These are phyloP conservation scores for Tragelaphus scriptus DNA, from an alignment of 2,113 vertebrate species.

Conservation along the genomic window DNA sequence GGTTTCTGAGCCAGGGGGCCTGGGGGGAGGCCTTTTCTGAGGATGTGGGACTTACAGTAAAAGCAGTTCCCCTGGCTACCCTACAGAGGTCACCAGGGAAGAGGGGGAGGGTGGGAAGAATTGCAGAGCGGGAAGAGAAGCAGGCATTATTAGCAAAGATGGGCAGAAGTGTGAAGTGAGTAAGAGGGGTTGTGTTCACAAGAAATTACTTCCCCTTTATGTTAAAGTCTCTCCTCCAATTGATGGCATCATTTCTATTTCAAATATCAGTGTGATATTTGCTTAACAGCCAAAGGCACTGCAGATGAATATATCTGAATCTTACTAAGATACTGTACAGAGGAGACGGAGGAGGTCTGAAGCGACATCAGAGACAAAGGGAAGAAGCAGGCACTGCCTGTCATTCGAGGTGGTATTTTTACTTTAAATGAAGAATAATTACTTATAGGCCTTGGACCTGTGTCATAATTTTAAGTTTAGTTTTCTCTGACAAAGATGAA, in stretches of 20 bases:
- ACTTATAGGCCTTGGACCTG: neutral
- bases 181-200: neutral
- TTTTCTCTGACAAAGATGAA: constrained; percentile 59
- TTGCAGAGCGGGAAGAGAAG: rapidly evolving
- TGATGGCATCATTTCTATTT: constrained; percentile 74
- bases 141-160: neutral
- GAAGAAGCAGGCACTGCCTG: neutral
- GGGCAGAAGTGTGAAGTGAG: neutral
- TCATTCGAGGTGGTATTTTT: neutral
- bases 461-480: neutral
- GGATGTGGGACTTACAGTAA: neutral
- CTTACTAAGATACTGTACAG: neutral
- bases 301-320: constrained; percentile 60
- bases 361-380: neutral
- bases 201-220: constrained; percentile 64
- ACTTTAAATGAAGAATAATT: neutral
- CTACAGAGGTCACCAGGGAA: neutral
- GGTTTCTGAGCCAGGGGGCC: neutral
- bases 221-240: constrained; percentile 67
- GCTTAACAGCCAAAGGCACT: constrained; percentile 55
- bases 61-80: neutral
- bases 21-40: neutral
- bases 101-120: neutral
- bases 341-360: neutral
- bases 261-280: constrained; percentile 76